A percentile compares a stretch with the other conserved stretches of the same genome.
Evolutionary conservation across 2,113 vertebrate species (phyloP).

Genomic region (Hucho hucho): DNA sequence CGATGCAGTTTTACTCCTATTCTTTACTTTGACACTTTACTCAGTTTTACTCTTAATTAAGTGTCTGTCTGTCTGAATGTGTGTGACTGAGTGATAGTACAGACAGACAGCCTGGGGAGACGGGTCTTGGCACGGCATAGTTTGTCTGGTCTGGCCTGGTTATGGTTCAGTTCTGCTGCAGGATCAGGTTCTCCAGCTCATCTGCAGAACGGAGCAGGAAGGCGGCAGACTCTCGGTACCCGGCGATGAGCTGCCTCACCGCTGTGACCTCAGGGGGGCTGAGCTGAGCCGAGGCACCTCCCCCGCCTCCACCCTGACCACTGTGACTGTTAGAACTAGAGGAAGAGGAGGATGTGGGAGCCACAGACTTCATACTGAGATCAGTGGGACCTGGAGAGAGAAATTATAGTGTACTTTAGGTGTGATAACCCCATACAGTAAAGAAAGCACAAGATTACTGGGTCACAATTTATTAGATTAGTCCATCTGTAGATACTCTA

Average conservation of each 20-base stretch:
- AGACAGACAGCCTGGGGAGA: conserved; percentile 32
- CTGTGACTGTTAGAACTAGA: conserved; percentile 87
- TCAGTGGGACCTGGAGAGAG: conserved; percentile 88
- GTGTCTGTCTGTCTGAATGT: conserved; percentile 36
- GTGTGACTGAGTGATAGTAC: conserved; percentile 40
- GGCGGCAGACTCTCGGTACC: conserved; percentile 95
- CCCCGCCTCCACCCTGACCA: conserved; percentile 77
- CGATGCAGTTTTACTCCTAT: conserved; percentile 44
- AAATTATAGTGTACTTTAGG: background rate
- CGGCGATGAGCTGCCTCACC: conserved; percentile 95
- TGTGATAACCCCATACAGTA: no score
- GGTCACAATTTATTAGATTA: no score
- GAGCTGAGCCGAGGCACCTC: conserved; percentile 87
- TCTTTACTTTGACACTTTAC: background rate
- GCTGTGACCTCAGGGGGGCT: conserved; percentile 94
- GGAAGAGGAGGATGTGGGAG: conserved; percentile 83
- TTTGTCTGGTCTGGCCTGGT: background rate
- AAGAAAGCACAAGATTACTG: no score
- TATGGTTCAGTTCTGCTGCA: conserved; percentile 95
- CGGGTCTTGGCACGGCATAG: conserved; percentile 33
- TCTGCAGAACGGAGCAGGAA: conserved; percentile 97
- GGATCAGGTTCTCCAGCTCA: conserved; percentile 98
- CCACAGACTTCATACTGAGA: conserved; percentile 98
- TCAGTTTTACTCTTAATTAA: conserved; percentile 11
- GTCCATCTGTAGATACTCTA: no score